Evolutionary conservation across 1,140 invertebrate genomes (phyloP).

Genomic region (Philotrypesis tridentata): DNA sequence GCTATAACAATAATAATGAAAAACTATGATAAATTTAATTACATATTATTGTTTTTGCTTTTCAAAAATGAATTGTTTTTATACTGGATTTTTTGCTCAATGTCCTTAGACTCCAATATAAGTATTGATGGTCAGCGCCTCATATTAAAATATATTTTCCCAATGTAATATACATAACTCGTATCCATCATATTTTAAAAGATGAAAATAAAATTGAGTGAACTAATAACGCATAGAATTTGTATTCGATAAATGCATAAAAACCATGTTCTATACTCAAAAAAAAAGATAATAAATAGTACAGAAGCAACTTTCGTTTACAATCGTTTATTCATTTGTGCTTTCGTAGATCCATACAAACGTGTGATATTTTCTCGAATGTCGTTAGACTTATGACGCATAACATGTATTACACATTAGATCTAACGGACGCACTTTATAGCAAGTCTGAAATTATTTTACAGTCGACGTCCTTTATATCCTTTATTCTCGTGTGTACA

Average conservation of each 20-base stretch:
- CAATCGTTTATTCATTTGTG: constrained; percentile 57
- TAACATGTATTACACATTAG: constrained; percentile 27
- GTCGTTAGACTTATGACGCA: constrained; percentile 30
- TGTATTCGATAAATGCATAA: neutral
- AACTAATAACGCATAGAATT: neutral
- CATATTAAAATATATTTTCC: constrained; percentile 42
- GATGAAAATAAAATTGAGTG: constrained; percentile 42
- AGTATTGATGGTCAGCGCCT: constrained; percentile 27
- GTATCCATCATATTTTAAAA: constrained; percentile 44
- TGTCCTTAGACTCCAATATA: constrained; percentile 25
- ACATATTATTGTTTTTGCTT: neutral
- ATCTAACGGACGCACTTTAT: neutral
- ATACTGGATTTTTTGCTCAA: constrained; percentile 16
- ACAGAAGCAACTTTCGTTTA: constrained; percentile 29
- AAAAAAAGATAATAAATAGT: neutral
- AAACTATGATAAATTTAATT: too few species aligned
- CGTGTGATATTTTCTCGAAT: constrained; percentile 49
- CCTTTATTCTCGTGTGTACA: neutral
- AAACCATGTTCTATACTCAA: neutral
- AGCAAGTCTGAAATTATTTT: neutral
- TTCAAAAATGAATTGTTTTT: neutral
- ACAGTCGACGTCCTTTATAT: constrained; percentile 1
- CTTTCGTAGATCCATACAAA: constrained; percentile 57
- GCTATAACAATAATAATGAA: neutral
- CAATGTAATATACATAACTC: constrained; percentile 35